phyloP scores from a whole-genome alignment of 2,113 vertebrate species.

The Tympanuchus pallidicinctus region DNA sequence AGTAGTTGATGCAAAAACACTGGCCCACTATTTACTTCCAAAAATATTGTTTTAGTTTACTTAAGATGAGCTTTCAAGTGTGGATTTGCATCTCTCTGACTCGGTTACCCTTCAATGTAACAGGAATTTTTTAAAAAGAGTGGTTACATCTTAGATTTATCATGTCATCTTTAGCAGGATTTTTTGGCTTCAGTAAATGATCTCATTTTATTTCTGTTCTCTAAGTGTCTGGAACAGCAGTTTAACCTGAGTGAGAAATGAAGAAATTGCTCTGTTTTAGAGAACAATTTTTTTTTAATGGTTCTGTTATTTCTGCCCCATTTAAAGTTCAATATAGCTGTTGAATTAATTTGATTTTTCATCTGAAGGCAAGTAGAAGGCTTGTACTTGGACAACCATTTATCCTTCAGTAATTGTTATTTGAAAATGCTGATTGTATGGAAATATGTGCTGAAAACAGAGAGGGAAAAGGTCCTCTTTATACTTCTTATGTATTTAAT shows the following conservation, averaged over 20 bases:
- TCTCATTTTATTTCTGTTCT: background rate
- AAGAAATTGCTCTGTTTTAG: conserved; percentile 20
- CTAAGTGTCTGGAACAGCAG: background rate
- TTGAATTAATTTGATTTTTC: conserved; percentile 8
- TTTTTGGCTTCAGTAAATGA: background rate
- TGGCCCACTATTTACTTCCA: background rate
- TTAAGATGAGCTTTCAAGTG: background rate
- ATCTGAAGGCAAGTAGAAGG: background rate
- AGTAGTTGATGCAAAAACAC: background rate
- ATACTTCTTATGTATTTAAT: background rate
- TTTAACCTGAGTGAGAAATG: background rate
- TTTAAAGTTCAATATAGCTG: conserved; percentile 47
- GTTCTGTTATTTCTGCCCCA: conserved; percentile 26
- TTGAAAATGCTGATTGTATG: conserved; percentile 3
- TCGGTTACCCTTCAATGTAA: background rate
- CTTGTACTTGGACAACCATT: background rate
- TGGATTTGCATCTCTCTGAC: background rate
- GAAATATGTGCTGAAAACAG: background rate
- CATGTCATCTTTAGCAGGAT: background rate
- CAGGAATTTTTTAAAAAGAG: background rate
- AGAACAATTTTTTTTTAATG: conserved; percentile 17
- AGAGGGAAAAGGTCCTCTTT: background rate
- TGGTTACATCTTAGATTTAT: background rate
- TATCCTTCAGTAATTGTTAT: background rate
- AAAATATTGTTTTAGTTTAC: background rate